These are phyloP conservation scores for Lagopus leucura DNA, from an alignment of 2,113 vertebrate genomes.

Conservation along the genomic window DNA sequence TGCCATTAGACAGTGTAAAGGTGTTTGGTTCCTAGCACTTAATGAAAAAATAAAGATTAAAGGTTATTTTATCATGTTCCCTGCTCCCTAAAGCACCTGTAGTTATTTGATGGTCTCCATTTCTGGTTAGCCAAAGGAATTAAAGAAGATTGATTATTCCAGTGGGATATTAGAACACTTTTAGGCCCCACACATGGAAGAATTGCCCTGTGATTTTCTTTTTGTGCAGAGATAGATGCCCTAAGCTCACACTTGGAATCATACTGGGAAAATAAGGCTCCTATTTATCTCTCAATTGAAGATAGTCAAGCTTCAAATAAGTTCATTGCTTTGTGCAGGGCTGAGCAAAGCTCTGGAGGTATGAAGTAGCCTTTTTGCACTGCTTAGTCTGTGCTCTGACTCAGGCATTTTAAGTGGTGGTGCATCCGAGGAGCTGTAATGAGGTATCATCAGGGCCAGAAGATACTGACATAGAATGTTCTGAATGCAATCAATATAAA, in stretches of 20 bases:
- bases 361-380: not conserved
- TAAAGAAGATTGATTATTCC: not conserved
- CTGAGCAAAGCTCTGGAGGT: not conserved
- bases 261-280: not conserved
- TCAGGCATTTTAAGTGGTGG: constrained; percentile 17
- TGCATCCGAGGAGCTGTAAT: constrained; percentile 24
- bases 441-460: not conserved
- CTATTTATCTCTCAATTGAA: not conserved
- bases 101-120: not conserved
- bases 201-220: not conserved
- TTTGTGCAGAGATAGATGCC: not conserved
- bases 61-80: not conserved
- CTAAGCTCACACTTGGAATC: not conserved
- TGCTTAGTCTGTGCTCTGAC: not conserved
- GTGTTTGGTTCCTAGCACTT: not conserved
- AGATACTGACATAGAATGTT: not conserved
- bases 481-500: constrained; percentile 8
- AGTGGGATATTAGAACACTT: not conserved
- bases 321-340: not conserved
- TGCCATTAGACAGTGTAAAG: not conserved
- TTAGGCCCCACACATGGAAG: not conserved
- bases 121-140: not conserved
- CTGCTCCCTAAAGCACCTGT: not conserved
- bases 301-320: not conserved
- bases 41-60: not conserved